Base-by-base conservation (phyloP, 2,113 vertebrate genomes). In the Cisticola juncidis region DNA sequence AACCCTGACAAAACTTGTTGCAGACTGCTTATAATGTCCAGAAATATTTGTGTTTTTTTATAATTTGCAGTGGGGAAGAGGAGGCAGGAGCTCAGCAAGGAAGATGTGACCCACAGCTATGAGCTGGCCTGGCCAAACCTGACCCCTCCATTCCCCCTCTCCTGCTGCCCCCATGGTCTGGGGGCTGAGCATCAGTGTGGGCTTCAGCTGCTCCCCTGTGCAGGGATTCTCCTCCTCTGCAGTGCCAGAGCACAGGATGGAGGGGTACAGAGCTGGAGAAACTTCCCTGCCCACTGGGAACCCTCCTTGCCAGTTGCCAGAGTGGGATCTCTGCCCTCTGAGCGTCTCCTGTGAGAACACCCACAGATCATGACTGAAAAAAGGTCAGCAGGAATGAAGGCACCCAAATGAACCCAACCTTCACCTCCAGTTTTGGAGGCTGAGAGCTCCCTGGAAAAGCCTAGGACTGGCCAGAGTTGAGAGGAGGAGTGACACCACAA, bases 181-280 rank as follows among this genome's bases (percentile, higher is more conserved):
- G 6, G 26, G 36, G 28, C n/a, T 8, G 2, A 35, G 6, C 1
- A 3, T 12, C 53, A 31, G 7, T 0, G 0, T 19, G 0, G 72
- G 56, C 47, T 38, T 11, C 38, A 38, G 38, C 38, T 38, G 38
- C 38, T 84, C 21, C 21, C 5, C 26, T 40, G 33, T 77, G 50
- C 40, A 64, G 66, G 24, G 21, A 7, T 13, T 53, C 25, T 17
- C 18, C n/a, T 77, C 10, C 36, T 0, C 23, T 85, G 25, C 3
- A 0, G 22, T 38, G 40, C 31, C 60, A 76, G 33, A 18, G 69
- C 68, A 40, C 0, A 7, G 77, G 26, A 57, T 53, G 26, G 88
- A 72, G 23, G 35, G 8, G 8, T 22, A 51, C 12, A 47, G 47
- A 77, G 47, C 26, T 66, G 56, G 9, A 66, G 29, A 19, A 58